Base-by-base conservation (phyloP, 2,797 vertebrate species). In the Lepus townsendii region DNA sequence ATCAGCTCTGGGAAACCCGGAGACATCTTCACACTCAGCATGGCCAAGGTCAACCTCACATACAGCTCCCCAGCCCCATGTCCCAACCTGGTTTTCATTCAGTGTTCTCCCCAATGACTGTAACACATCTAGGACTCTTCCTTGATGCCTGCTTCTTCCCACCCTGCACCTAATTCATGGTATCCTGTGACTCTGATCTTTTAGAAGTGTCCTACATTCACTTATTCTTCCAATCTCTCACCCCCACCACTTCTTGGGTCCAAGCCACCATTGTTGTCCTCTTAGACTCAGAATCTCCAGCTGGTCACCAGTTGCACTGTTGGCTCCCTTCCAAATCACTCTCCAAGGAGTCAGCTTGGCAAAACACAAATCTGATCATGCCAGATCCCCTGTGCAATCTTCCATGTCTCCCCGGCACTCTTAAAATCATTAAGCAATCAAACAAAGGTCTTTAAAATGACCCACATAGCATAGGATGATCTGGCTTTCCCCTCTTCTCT, bases 1-100 rank as follows among this genome's bases (percentile, higher is more conserved):
- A 3, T 68, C 27, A 24, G 71, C 75, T 69, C 57, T 83, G 79
- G 38, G 24, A 75, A 27, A 63, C 50, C 57, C 24, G 75, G 71
- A 78, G 42, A 17, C 52, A 27, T 35, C 68, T 47, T 42, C 38
- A 75, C 14, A 77, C n/a, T 84, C 87, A 4, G 17, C 1, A 3
- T 63, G 30, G 24, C 52, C 20, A 10, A 8, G 65, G 27, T n/a
- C 10, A 6, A 1, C 32, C 30, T 54, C 38, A 7, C 22, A 60
- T 30, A 30, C 1, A 38, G 8, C 10, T 32, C 32, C 60, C 12
- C 63, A 20, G 1, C 1, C 47, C n/a, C 2, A 2, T 0, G 19
- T 32, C 9, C 27, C 32, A 47, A 11, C 27, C 30, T 32, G 6
- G 26, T 0, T 14, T 7, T 47, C 42, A 10, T 3, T 10, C 10